phyloP scores from a whole-genome alignment of 2,113 vertebrate species.

The Tachysurus vachellii region DNA sequence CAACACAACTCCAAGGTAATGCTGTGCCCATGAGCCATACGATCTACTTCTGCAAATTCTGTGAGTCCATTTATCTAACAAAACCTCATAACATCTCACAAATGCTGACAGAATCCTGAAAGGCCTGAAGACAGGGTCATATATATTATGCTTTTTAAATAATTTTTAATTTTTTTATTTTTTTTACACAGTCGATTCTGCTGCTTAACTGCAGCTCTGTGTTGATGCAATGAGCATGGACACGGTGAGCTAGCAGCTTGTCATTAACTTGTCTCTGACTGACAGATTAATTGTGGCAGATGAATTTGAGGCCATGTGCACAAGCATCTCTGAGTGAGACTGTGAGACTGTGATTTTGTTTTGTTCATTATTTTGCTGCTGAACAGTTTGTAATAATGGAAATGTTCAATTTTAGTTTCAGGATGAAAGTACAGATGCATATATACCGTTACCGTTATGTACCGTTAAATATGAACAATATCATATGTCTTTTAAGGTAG shows the following conservation, averaged over 20 bases:
- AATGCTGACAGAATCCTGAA: neutral
- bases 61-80: neutral
- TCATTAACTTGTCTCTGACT: slow-evolving; percentile 7
- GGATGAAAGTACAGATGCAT: neutral
- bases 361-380: neutral
- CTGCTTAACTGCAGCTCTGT: neutral
- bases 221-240: slow-evolving; percentile 23
- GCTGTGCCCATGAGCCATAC: neutral
- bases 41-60: neutral
- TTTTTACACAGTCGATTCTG: no score
- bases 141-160: neutral
- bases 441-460: no score
- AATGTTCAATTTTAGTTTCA: neutral
- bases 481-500: neutral
- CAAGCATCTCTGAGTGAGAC: neutral
- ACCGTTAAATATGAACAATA: no score
- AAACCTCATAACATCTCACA: neutral
- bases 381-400: neutral
- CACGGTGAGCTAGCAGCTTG: slow-evolving; percentile 32
- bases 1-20: neutral
- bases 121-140: neutral
- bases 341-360: neutral
- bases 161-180: neutral
- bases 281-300: slow-evolving; percentile 27
- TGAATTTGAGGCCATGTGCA: neutral